A percentile compares a stretch with the other conserved stretches of the same genome.
Conservation (phyloP, 2,797 vertebrate species). For the Acipenser transmontanus region DNA sequence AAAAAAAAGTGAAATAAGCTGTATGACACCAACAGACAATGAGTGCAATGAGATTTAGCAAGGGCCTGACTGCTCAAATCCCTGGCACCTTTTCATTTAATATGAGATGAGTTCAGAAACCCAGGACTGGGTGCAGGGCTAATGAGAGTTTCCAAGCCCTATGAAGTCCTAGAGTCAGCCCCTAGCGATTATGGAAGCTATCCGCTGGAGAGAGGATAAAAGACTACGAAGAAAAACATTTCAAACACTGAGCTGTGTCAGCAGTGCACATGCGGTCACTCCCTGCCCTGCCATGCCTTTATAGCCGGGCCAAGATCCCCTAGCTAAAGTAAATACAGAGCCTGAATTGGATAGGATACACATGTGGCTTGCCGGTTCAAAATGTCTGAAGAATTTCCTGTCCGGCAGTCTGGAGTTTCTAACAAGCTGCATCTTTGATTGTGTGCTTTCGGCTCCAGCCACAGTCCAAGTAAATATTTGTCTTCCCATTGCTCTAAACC, state of each 20-base stretch:
- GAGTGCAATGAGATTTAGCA: too few relatives aligned
- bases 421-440: background rate
- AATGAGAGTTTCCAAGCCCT: too few relatives aligned
- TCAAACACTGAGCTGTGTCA: background rate
- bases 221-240: background rate
- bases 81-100: too few relatives aligned
- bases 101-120: too few relatives aligned
- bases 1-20: too few relatives aligned
- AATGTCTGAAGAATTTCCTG: constrained; percentile 32
- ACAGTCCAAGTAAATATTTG: background rate
- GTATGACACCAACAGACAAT: too few relatives aligned
- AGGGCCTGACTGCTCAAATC: too few relatives aligned
- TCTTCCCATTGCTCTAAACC: background rate
- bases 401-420: background rate
- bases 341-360: constrained; percentile 11
- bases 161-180: background rate
- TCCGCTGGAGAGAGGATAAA: background rate
- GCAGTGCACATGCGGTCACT: constrained; percentile 5
- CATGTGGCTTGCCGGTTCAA: constrained; percentile 21
- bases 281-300: background rate
- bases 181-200: background rate
- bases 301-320: constrained; percentile 12
- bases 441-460: background rate
- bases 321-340: constrained; percentile 17
- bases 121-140: too few relatives aligned